These are phyloP conservation scores for Cheilosia pagana DNA, from an alignment of 2,888 invertebrate genomes.

Conservation along the genomic window DNA sequence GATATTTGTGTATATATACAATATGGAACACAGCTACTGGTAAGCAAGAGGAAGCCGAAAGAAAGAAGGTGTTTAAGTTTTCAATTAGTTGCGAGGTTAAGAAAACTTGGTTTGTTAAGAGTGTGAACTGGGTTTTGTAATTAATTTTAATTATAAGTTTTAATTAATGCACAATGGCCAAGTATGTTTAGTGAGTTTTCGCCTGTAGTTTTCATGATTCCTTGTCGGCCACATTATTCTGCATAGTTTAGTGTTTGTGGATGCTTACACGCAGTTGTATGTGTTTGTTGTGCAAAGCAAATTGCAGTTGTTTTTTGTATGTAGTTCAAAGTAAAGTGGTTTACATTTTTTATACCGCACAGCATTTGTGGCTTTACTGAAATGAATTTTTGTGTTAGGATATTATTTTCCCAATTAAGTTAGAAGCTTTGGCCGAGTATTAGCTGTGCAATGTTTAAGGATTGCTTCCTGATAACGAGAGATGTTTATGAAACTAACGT, in stretches of 20 bases:
- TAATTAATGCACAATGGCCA: slow-evolving; percentile 53
- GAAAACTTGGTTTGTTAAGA: slow-evolving; percentile 30
- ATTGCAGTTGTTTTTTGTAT: no score
- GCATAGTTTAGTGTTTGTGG: neutral
- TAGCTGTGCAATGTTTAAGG: no score
- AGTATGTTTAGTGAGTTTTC: slow-evolving; percentile 9
- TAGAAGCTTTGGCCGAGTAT: no score
- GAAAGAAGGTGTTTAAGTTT: slow-evolving; percentile 56
- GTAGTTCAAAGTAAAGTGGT: no score
- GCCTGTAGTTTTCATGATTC: neutral
- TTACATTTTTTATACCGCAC: no score
- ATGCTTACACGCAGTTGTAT: no score
- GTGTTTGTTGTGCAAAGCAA: no score
- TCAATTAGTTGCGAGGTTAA: slow-evolving; percentile 60
- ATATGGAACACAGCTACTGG: neutral
- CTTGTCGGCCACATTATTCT: neutral
- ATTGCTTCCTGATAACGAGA: no score
- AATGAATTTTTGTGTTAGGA: no score
- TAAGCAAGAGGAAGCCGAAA: neutral
- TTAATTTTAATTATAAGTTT: slow-evolving; percentile 71
- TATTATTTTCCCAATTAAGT: no score
- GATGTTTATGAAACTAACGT: no score
- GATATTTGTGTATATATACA: slow-evolving; percentile 6
- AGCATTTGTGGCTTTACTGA: no score
- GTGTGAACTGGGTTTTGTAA: slow-evolving; percentile 43